Evolutionary conservation across 2,888 invertebrate species (phyloP).

Genomic region (Halictus quadricinctus): DNA sequence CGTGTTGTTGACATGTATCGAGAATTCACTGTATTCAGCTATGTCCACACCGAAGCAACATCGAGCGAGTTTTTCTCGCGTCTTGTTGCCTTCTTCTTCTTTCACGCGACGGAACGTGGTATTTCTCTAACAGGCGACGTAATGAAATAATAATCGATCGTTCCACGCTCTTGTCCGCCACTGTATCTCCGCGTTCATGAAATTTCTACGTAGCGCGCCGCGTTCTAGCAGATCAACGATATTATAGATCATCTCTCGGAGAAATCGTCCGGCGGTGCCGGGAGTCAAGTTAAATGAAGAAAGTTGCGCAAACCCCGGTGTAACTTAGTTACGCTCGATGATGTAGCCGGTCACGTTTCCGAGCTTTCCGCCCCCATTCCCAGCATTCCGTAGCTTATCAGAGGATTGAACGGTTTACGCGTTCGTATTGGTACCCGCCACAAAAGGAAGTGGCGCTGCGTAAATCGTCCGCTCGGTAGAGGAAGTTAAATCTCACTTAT

Average conservation of each 20-base stretch:
- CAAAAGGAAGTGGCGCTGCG: slow-evolving; percentile 54
- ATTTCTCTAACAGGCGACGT: background rate
- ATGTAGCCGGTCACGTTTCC: slow-evolving; percentile 59
- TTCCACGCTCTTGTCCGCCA: background rate
- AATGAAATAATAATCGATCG: background rate
- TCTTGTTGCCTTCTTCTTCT: no score
- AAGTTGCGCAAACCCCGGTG: slow-evolving; percentile 50
- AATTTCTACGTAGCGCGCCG: background rate
- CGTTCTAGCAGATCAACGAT: slow-evolving; percentile 3
- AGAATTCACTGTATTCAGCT: no score
- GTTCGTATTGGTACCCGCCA: slow-evolving; percentile 49
- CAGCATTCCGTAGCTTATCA: slow-evolving; percentile 57
- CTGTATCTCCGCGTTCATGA: background rate
- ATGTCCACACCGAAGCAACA: no score
- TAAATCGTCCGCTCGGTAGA: slow-evolving; percentile 50
- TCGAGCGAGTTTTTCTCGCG: no score
- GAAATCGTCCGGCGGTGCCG: background rate
- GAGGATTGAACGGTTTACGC: slow-evolving; percentile 47
- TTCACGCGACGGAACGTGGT: background rate
- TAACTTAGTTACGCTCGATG: slow-evolving; percentile 41
- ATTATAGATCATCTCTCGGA: slow-evolving; percentile 13
- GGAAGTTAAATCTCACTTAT: slow-evolving; percentile 62
- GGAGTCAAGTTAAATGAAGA: slow-evolving; percentile 55
- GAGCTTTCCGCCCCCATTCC: slow-evolving; percentile 43
- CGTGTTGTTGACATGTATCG: no score